These are phyloP conservation scores for Haliclona indistincta DNA, from an alignment of 37 sponge, comb jelly and placozoan species.

Conservation along the genomic window DNA sequence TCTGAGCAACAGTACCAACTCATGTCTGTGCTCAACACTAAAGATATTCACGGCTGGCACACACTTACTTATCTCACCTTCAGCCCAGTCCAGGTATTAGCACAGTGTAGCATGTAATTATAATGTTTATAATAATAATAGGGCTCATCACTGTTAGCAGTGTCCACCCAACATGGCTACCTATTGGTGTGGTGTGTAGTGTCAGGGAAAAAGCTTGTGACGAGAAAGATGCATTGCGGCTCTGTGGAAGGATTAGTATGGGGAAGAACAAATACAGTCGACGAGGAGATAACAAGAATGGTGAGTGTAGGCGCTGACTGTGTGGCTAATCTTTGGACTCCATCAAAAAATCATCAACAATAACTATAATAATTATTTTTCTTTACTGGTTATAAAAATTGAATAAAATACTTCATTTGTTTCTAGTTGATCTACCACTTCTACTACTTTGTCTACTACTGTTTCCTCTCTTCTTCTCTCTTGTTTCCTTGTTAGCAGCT, in stretches of 20 bases:
- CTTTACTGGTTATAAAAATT: too few relatives aligned
- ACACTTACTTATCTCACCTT: slow-evolving; percentile 73
- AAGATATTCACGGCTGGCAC: slow-evolving; percentile 71
- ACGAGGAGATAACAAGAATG: background rate
- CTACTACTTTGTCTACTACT: too few relatives aligned
- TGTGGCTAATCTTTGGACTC: slow-evolving; percentile 49
- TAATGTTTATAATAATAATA: too few relatives aligned
- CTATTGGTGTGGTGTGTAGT: slow-evolving; percentile 46
- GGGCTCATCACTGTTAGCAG: slow-evolving; percentile 30
- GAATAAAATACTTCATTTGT: too few relatives aligned
- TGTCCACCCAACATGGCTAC: slow-evolving; percentile 70
- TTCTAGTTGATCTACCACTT: too few relatives aligned
- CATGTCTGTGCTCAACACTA: slow-evolving; percentile 30
- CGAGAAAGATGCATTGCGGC: slow-evolving; percentile 57
- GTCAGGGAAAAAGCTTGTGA: slow-evolving; percentile 7
- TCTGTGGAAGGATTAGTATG: slow-evolving; percentile 65
- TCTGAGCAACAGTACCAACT: slow-evolving; percentile 33
- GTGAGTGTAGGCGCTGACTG: slow-evolving; percentile 68
- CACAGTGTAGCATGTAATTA: background rate
- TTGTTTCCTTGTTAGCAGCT: too few relatives aligned
- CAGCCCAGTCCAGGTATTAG: background rate
- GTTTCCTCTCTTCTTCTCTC: too few relatives aligned
- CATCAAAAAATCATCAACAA: too few relatives aligned
- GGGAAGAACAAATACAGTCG: background rate
- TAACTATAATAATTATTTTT: too few relatives aligned